phyloP scores from a whole-genome alignment of 2,888 invertebrate genomes.

The Bombyx huttoni region DNA sequence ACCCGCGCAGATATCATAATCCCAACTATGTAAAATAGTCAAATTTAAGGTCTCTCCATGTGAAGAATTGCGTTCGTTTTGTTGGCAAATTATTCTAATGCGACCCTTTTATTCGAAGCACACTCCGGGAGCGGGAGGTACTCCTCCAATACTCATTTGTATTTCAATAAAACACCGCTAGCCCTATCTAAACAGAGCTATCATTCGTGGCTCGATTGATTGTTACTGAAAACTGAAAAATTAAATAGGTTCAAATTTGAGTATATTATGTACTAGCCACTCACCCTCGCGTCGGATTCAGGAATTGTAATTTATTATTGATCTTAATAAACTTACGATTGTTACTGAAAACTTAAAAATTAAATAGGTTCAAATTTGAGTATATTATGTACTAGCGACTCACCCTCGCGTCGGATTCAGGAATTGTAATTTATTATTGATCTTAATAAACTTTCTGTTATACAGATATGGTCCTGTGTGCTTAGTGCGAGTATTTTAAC shows the following conservation, averaged over 20 bases:
- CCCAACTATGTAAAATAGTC: constrained; percentile 71
- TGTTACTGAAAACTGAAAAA: constrained; percentile 2
- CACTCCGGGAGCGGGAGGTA: constrained; percentile 47
- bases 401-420: too few species aligned
- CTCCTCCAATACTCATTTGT: constrained; percentile 61
- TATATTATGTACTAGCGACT: constrained; percentile 31
- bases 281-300: too few species aligned
- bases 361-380: not conserved
- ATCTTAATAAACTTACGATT: too few species aligned
- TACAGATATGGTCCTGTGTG: too few species aligned
- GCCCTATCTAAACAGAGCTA: constrained; percentile 64
- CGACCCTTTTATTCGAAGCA: constrained; percentile 69
- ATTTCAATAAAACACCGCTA: constrained; percentile 68
- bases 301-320: too few species aligned
- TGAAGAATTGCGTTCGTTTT: constrained; percentile 69
- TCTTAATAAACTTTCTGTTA: too few species aligned
- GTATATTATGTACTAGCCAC: constrained; percentile 29
- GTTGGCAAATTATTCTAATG: constrained; percentile 69
- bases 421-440: too few species aligned
- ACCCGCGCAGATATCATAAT: constrained; percentile 69
- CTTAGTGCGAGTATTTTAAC: too few species aligned
- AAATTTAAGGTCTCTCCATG: constrained; percentile 71
- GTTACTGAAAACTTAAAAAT: constrained; percentile 1
- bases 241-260: not conserved
- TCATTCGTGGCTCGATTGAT: constrained; percentile 34